Conservation (phyloP, 2,797 vertebrate species). For the Acrossocheilus fasciatus region DNA sequence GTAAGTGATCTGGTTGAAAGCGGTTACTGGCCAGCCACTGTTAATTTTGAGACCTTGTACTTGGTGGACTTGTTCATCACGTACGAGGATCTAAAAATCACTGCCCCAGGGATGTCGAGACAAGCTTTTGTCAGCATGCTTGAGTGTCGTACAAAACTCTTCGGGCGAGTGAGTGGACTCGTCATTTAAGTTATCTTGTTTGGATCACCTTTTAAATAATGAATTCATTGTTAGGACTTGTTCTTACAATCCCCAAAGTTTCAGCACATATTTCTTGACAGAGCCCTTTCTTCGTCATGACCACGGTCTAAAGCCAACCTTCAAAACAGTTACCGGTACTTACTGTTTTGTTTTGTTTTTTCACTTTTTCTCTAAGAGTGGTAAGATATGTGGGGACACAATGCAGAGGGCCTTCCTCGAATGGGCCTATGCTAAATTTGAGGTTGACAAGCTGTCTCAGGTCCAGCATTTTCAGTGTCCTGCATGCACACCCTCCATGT, state of each 20-base stretch:
- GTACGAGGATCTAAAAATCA: conserved; percentile 22
- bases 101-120: neutral
- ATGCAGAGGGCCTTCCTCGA: too few species aligned
- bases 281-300: neutral
- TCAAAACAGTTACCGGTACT: neutral
- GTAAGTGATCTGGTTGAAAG: too few species aligned
- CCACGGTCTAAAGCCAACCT: neutral
- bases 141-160: neutral
- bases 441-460: too few species aligned
- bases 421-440: too few species aligned
- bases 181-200: neutral
- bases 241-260: neutral
- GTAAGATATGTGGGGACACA: conserved; percentile 33
- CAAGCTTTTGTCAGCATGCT: conserved; percentile 20
- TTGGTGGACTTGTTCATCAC: neutral
- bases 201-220: neutral
- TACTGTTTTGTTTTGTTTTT: neutral
- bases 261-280: conserved; percentile 5
- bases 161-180: neutral
- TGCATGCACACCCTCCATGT: too few species aligned
- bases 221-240: neutral
- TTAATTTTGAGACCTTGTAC: too few species aligned
- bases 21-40: too few species aligned
- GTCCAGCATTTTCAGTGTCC: too few species aligned
- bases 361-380: neutral